Percentiles rank a stretch among this genome's conserved stretches.
phyloP scores from a whole-genome alignment of 2,113 vertebrate species.

The Callaeas wilsoni region DNA sequence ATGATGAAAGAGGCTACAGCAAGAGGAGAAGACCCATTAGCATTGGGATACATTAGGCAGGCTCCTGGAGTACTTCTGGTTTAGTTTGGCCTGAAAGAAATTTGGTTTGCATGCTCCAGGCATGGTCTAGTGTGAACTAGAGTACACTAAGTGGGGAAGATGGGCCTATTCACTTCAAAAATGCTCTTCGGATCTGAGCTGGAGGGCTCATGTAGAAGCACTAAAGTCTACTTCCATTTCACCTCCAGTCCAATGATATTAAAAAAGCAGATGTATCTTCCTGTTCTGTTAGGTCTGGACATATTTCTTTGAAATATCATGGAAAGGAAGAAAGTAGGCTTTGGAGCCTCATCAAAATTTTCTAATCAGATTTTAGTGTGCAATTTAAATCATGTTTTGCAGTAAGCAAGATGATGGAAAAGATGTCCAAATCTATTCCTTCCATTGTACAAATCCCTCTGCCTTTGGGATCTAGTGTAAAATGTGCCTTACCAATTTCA shows the following conservation, averaged over 20 bases:
- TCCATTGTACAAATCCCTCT: background rate
- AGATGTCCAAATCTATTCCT: background rate
- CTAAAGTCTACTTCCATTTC: background rate
- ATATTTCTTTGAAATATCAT: background rate
- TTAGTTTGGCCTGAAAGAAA: background rate
- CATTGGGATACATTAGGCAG: background rate
- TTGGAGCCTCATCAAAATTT: background rate
- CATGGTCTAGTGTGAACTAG: background rate
- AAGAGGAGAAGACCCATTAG: background rate
- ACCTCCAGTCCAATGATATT: background rate
- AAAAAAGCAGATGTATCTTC: background rate
- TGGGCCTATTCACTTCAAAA: background rate
- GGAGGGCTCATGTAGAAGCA: background rate
- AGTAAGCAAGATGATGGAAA: background rate
- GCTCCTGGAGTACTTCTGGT: background rate
- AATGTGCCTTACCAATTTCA: background rate
- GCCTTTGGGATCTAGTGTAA: background rate
- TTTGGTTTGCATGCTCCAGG: background rate
- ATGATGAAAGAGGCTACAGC: background rate
- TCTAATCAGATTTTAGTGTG: background rate
- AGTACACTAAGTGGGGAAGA: background rate
- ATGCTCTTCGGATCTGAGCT: background rate
- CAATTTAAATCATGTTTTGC: background rate
- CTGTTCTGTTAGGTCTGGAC: background rate
- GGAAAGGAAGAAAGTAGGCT: background rate